Base-by-base conservation (phyloP, 2,888 invertebrate species). In the Ophion ventricosus region DNA sequence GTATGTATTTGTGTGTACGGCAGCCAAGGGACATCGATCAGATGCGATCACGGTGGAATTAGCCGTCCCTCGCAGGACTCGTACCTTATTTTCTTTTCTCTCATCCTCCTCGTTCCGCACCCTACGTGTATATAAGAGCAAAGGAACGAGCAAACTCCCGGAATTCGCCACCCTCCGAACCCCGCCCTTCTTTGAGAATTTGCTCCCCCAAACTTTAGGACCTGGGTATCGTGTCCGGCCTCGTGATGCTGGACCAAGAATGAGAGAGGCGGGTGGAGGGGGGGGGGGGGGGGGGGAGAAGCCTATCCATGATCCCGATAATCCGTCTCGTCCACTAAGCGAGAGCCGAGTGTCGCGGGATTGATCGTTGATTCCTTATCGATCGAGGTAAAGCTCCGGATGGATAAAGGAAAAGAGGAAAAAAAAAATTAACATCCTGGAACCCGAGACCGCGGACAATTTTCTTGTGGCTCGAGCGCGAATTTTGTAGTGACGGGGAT, bases 1-100 rank as follows among this genome's bases (percentile, higher is more conserved):
- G 23, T 74, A 43, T 20, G 35, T 61, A 61, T 23, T 10, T 11
- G 11, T 54, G 49, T 17, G 17, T 54, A 54, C 49, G 17, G 49
- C 17, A 54, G 89, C 87, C 88, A 86, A 89, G 89, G 90, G 92
- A 92, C 93, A 93, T 93, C 92, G 92, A 93, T 93, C 93, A 92
- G 92, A 88, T 91, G 89, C 90, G 92, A 92, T 92, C 91, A 91
- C 91, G 89, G 90, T 91, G 91, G 91, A 93, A 93, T 93, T 93
- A 93, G 92, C 92, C 91, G 92, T 92, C 93, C 92, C 91, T 91
- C 89, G 91, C 92, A 92, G 92, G 88, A 90, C 88, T 89, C 89
- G 88, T 88, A 89, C 88, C 89, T 91, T 89, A 87, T 83, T 83
- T 83, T 54, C 61, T 74, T 57, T 86, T 88, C 84, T 86, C 76